Evolutionary conservation across 2,113 vertebrate species (phyloP).

Genomic region (Centropus unirufus): DNA sequence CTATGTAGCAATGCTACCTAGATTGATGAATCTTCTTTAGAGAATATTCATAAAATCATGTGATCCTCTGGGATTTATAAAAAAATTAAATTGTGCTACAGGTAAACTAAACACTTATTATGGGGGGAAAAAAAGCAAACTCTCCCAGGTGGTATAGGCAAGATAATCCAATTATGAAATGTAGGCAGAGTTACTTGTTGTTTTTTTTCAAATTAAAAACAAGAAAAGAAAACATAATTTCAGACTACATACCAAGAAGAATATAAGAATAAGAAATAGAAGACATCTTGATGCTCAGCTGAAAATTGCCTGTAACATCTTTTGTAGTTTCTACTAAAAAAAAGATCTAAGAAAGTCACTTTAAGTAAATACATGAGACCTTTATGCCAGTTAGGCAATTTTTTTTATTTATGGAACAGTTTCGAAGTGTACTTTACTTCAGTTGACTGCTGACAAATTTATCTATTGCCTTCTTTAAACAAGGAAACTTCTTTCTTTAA

Average conservation of each 20-base stretch:
- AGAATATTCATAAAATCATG: neutral
- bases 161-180: slow-evolving; percentile 9
- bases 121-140: neutral
- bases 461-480: neutral
- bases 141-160: neutral
- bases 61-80: neutral
- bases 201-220: neutral
- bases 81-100: neutral
- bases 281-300: neutral
- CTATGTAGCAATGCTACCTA: neutral
- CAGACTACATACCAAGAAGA: neutral
- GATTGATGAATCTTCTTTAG: neutral
- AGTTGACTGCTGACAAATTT: neutral
- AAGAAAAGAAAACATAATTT: neutral
- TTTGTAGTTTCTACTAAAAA: neutral
- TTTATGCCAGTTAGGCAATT: neutral
- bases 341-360: neutral
- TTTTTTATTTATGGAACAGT: neutral
- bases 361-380: neutral
- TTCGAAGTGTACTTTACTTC: neutral
- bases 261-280: neutral
- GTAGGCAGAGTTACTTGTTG: neutral
- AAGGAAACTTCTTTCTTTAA: neutral
- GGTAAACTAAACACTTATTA: slow-evolving; percentile 13
- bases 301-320: neutral